Conservation (phyloP, 2,113 vertebrate genomes). For the Pygoscelis antarcticus region DNA sequence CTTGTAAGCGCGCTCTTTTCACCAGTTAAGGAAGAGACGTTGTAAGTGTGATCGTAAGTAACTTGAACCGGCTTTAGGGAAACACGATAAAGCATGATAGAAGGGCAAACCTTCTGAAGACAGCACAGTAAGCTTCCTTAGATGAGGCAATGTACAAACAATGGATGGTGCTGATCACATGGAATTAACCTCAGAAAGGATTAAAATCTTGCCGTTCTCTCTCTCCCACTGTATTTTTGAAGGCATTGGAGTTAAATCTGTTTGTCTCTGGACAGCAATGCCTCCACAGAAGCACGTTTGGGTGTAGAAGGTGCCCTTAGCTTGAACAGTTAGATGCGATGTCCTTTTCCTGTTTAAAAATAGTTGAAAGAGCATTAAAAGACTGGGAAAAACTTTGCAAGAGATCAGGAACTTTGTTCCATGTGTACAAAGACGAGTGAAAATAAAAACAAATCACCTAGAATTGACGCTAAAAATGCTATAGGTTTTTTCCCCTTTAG, state of each 20-base stretch:
- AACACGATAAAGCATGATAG: not conserved
- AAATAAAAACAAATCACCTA: not conserved
- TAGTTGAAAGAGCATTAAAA: not conserved
- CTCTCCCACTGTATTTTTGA: not conserved
- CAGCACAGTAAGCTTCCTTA: not conserved
- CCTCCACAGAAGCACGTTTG: not conserved
- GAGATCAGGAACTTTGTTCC: not conserved
- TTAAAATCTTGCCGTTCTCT: not conserved
- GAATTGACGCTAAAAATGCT: not conserved
- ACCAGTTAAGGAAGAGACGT: not conserved
- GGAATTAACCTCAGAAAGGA: not conserved
- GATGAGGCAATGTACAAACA: not conserved
- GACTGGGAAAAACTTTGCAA: not conserved
- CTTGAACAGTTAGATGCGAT: not conserved
- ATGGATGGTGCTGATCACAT: not conserved
- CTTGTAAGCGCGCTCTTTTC: rapidly evolving
- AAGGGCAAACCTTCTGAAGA: not conserved
- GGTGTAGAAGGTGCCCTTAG: not conserved
- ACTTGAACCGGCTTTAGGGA: not conserved
- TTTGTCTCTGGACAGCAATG: not conserved
- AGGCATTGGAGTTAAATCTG: not conserved
- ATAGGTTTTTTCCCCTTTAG: not conserved
- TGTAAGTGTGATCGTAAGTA: rapidly evolving
- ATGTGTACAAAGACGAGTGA: not conserved
- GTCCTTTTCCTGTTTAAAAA: not conserved